Base-by-base conservation (phyloP, 2,113 vertebrate species). In the Eonycteris spelaea region DNA sequence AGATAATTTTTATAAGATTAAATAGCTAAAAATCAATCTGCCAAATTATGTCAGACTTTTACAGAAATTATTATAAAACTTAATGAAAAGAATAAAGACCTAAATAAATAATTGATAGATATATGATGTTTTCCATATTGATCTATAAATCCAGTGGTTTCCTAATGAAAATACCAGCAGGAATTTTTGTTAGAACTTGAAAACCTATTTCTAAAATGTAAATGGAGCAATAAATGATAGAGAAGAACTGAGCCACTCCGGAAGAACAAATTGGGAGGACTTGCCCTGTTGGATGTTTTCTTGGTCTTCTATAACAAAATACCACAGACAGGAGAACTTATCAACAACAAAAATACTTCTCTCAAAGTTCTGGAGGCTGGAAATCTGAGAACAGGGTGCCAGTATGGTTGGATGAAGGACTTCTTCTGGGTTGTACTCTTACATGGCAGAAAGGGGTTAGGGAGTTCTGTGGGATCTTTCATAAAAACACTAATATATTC, bases 101-200 rank as follows among this genome's bases (percentile, higher is more conserved):
- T 87, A 83, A 90, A 94, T 33, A 95, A 97, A 55, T 55, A 87
- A 87, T 16, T 79, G 26, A 80, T 70, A 87, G 70, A 82, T 28
- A 65, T 40, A 86, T 13, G 33, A 14, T 12, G 19, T 68, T 45
- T 8, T 48, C 33, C 30, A 61, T 48, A 38, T 35, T 95, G 33
- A 53, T 80, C 19, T 86, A 59, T 63, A 88, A 87, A 75, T 75
- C 24, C n/a, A 92, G 18, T 48, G 3, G 16, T 90, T 74, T 74
- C 35, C 1, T 70, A 68, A 83, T 70, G 15, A 92, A 90, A 90
- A 67, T 28, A n/a, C 13, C 24, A 74, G 26, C 9, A 85, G 16
- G 21, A 88, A 88, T 18, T 91, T 90, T 53, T 92, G 22, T 84
- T 90, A 70, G 33, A 84, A 96, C 3, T 26, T 91, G 24, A 88